phyloP scores from a whole-genome alignment of 2,797 vertebrate species.

The Poeciliopsis gracilis region DNA sequence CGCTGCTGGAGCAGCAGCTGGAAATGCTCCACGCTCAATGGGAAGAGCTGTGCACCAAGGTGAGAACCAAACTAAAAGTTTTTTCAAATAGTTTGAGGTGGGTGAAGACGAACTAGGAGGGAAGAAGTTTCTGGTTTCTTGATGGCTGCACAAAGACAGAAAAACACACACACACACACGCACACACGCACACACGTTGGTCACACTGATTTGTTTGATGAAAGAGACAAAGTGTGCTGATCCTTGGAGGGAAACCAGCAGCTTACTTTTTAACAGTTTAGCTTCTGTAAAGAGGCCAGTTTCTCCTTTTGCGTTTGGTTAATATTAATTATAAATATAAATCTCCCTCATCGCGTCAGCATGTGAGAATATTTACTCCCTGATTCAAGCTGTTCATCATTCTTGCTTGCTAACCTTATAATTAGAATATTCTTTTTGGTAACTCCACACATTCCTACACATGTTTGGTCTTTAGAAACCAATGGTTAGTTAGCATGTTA shows the following conservation, averaged over 20 bases:
- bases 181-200: slow-evolving; percentile 13
- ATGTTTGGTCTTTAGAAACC: slow-evolving; percentile 42
- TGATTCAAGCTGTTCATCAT: slow-evolving; percentile 12
- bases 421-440: slow-evolving; percentile 26
- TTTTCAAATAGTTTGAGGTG: not conserved
- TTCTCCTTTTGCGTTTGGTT: not conserved
- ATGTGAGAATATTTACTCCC: not conserved
- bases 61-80: slow-evolving; percentile 47
- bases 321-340: not conserved
- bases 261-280: not conserved
- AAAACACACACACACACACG: slow-evolving; percentile 14
- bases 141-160: slow-evolving; percentile 61
- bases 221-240: slow-evolving; percentile 36
- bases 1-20: slow-evolving; percentile 86
- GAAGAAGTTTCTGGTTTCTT: slow-evolving; percentile 40
- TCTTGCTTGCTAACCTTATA: slow-evolving; percentile 33
- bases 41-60: slow-evolving; percentile 88
- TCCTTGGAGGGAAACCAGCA: slow-evolving; percentile 55
- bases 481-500: slow-evolving; percentile 25
- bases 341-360: not conserved
- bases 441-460: slow-evolving; percentile 54
- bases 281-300: not conserved
- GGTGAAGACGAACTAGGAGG: slow-evolving; percentile 14
- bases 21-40: slow-evolving; percentile 89
- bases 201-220: slow-evolving; percentile 46